Evolutionary conservation across 2,888 invertebrate species (phyloP), one percentile per base, ranked within the genome.

Genomic region (Oxytorus armatus): DNA sequence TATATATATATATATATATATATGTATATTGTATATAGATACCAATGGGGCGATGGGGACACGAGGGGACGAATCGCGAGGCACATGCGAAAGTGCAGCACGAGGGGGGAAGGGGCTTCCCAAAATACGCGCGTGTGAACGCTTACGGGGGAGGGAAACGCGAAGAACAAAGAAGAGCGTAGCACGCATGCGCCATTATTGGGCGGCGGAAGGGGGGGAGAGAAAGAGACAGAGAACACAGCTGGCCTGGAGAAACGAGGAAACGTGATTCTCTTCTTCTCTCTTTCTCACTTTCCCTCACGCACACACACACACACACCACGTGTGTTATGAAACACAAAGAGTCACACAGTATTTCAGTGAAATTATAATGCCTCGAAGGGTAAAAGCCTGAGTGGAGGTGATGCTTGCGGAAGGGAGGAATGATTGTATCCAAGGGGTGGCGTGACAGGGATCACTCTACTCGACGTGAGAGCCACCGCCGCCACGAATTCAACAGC

Each of bases 121-220:
- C 69, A 74, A 78, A 78, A 74, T 78, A 81, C 72, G 72, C 81
- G 72, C 79, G 79, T 79, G 81, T 76, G 78, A 82, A 82, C 79
- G 72, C 23, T 68, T 63, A 53, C 39, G 66, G 39, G 49, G 69
- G 65, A 68, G 69, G 63, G 59, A 55, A 47, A 57, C 47, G 68
- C 47, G 33, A 8, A 63, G 75, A 76, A 82, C 82, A 82, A 79
- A 79, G 82, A 82, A 66, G 51, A 51, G 39, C 55, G 29, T 18
- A 73, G 68, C 79, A 79, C 82, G 82, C 82, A 82, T 82, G 82
- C 77, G 79, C 82, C 25, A 42, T 25, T 16, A 16, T 29, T 36
- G 49, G 79, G 82, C 77, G 75, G 21, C 57, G 49, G 70, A 63
- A 63, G 36, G 47, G 74, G 57, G 69, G 49, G 29, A 51, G 44